Conservation (phyloP, 2,888 invertebrate species). For the Trichacis sp. region DNA sequence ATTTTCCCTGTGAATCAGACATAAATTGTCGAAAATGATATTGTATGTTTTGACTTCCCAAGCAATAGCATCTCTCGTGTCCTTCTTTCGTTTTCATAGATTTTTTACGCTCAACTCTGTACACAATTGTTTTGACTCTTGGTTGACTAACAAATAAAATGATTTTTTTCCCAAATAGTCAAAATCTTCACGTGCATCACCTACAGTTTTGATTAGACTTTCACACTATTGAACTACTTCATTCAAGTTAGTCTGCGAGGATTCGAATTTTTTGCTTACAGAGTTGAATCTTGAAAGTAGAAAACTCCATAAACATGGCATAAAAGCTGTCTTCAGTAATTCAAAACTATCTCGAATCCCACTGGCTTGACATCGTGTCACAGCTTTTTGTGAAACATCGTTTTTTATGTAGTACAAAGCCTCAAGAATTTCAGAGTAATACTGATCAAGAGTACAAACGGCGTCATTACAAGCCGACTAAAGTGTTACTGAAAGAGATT, state of each 20-base stretch:
- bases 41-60: too few species aligned
- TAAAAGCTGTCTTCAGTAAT: slow-evolving; percentile 13
- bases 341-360: slow-evolving; percentile 6
- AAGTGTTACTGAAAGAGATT: slow-evolving; percentile 17
- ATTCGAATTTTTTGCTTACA: slow-evolving; percentile 12
- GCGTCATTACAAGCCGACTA: slow-evolving; percentile 20
- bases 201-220: too few species aligned
- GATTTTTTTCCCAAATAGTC: too few species aligned
- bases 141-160: background rate
- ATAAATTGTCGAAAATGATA: too few species aligned
- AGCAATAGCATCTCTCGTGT: slow-evolving; percentile 8
- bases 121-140: too few species aligned
- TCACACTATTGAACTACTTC: slow-evolving; percentile 8
- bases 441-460: slow-evolving; percentile 3
- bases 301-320: too few species aligned
- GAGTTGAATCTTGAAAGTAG: slow-evolving; percentile 10
- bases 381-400: too few species aligned
- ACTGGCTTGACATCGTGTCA: slow-evolving; percentile 8
- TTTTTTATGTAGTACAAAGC: slow-evolving; percentile 2
- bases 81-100: slow-evolving; percentile 12
- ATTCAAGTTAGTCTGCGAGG: background rate
- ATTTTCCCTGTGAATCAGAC: background rate
- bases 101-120: slow-evolving; percentile 1
- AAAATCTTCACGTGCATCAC: too few species aligned
- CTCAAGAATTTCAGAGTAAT: background rate